Evolutionary conservation across 2,888 invertebrate species (phyloP), one percentile per base, ranked within the genome.

Genomic region (Oxycera nigricornis): DNA sequence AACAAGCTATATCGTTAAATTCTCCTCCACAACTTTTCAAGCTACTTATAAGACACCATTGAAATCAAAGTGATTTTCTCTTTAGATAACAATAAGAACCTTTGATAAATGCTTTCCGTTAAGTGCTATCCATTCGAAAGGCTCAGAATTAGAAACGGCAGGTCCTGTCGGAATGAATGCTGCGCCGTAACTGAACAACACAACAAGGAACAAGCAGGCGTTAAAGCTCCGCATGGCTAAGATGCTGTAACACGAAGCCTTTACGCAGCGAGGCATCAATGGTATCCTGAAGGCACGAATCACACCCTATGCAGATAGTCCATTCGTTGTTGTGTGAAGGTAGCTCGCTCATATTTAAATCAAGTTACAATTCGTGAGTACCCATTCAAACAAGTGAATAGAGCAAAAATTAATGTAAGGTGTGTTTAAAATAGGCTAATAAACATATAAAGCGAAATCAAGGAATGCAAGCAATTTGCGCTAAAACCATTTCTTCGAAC

Each of bases 181-280:
- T 76, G 76, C 76, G 76, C 76, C 73, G 68, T 72, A 76, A 76
- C 76, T 76, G 72, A 74, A 72, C 62, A 30, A 52, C 20, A 70
- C 70, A 14, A 22, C 55, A 70, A 52, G 70, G 31, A 70, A 46
- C 35, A 31, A 31, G 35, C 70, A 70, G 70, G 70, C 70, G 70
- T 70, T 70, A 70, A 70, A 70, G 70, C 70, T 70, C 55, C 31
- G 55, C 24, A 55, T 30, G 28, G 70, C 24, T 31, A 52, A 55
- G 52, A 70, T 70, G 70, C 70, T 41, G 55, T 52, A 55, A 22
- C 30, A 52, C 31, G 2, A 14, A 31, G 35, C 20, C 55, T 55
- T 39, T 52, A 52, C 70, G 70, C 55, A 70, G 70, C 55, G 22
- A 52, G 31, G 70, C 55, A 55, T 22, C 20, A 26, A 46, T 30